A percentile compares a stretch with the other conserved stretches of the same genome.
Evolutionary conservation across 2,888 invertebrate species (phyloP).

Genomic region (Fissipunctia ypsillon): DNA sequence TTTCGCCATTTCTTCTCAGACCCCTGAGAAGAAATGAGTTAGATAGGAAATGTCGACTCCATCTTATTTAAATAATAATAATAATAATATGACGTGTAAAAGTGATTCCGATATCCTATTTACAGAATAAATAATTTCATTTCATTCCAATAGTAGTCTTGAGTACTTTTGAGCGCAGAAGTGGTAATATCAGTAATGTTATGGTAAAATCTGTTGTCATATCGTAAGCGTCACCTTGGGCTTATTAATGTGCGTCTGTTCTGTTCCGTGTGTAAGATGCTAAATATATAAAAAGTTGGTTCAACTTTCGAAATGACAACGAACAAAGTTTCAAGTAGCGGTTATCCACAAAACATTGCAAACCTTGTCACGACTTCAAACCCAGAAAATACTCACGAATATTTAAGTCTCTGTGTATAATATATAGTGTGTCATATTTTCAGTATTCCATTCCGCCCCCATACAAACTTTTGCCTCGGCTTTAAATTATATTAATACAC

Average conservation of each 20-base stretch:
- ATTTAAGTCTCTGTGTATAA: constrained; percentile 1
- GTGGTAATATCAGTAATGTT: background rate
- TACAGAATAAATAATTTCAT: too few relatives aligned
- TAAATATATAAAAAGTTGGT: background rate
- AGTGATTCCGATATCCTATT: too few relatives aligned
- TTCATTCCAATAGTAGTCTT: background rate
- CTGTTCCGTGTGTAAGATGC: background rate
- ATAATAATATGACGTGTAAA: too few relatives aligned
- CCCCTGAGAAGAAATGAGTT: too few relatives aligned
- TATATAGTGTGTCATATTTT: constrained; percentile 43
- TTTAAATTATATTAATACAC: constrained; percentile 54
- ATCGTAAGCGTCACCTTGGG: background rate
- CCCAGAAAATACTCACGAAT: background rate
- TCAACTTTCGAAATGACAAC: background rate
- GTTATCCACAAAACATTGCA: background rate
- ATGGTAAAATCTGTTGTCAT: background rate
- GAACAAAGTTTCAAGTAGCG: background rate
- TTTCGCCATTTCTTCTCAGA: too few relatives aligned
- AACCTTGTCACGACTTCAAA: background rate
- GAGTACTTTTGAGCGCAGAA: background rate
- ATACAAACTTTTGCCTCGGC: constrained; percentile 37
- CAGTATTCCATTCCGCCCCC: constrained; percentile 20
- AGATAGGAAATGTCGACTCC: too few relatives aligned
- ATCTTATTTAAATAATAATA: too few relatives aligned
- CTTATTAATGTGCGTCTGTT: background rate